Evolutionary conservation across 2,888 invertebrate species (phyloP).

Genomic region (Eilema sororculum): DNA sequence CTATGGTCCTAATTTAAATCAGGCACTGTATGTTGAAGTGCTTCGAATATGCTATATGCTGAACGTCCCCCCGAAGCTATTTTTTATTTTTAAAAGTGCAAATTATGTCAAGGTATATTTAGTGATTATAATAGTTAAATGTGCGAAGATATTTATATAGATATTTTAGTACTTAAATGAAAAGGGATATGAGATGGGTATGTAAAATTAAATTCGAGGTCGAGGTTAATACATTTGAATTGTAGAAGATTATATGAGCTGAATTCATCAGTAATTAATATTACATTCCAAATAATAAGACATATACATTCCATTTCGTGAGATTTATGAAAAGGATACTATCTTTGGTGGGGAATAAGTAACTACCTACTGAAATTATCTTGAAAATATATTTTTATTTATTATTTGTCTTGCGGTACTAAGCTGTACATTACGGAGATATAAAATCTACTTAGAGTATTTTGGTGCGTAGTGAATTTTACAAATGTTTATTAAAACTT

Average conservation of each 20-base stretch:
- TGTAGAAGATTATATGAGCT: slow-evolving; percentile 50
- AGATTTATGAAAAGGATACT: slow-evolving; percentile 61
- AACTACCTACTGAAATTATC: slow-evolving; percentile 74
- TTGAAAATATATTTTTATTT: slow-evolving; percentile 69
- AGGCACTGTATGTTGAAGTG: slow-evolving; percentile 69
- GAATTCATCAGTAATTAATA: slow-evolving; percentile 54
- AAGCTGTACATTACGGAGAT: slow-evolving; percentile 76
- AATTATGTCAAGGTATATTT: slow-evolving; percentile 80
- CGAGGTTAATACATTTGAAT: slow-evolving; percentile 51
- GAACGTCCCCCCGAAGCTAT: slow-evolving; percentile 85
- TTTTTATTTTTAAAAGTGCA: slow-evolving; percentile 78
- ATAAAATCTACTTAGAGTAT: slow-evolving; percentile 75
- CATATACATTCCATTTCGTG: slow-evolving; percentile 71
- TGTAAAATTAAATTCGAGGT: slow-evolving; percentile 52
- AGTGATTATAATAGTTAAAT: slow-evolving; percentile 77
- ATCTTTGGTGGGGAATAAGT: slow-evolving; percentile 79
- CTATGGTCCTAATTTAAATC: slow-evolving; percentile 39
- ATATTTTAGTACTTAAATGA: slow-evolving; percentile 82
- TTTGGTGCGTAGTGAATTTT: slow-evolving; percentile 86
- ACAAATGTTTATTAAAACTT: slow-evolving; percentile 82
- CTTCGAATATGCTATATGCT: slow-evolving; percentile 81
- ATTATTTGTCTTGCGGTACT: slow-evolving; percentile 77
- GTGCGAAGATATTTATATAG: slow-evolving; percentile 80
- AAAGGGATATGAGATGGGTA: slow-evolving; percentile 67
- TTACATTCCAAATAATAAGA: slow-evolving; percentile 72